Evolutionary conservation across 2,113 vertebrate species (phyloP), one percentile per base, ranked within the genome.

Genomic region (Amia ocellicauda): DNA sequence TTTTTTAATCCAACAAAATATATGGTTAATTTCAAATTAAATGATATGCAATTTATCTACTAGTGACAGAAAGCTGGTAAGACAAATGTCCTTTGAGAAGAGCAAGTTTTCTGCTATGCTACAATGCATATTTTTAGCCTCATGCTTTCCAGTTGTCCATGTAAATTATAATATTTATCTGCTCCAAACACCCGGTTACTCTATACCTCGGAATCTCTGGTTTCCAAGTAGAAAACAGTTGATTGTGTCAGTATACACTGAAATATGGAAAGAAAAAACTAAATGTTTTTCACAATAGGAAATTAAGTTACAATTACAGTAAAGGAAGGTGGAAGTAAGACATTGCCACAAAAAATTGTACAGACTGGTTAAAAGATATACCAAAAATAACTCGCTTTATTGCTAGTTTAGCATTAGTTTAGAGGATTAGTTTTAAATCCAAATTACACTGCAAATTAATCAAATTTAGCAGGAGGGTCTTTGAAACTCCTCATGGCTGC

Each of bases 1-100:
- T 47, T 45, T 52, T 56, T 14, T 16, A 27, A 51, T 28, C 28
- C 51, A 58, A 40, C 29, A 47, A 27, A 27, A 57, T 49, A 27
- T 19, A 26, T 54, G n/a, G n/a, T n/a, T n/a, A n/a, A n/a, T 26
- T 64, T 20, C 20, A 64, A 64, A 64, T 49, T 20, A 47, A 58
- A 58, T 57, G 47, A 50, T 17, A 36, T 63, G 62, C 52, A 57
- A 58, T 64, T 64, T 58, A 64, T 64, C 53, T 47, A 53, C 36
- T 7, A 28, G 20, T 36, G 31, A 23, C 63, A 64, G 63, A 58
- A 49, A 49, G 63, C 19, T 23, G 19, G 26, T 9, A 42, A 58
- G 53, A 36, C 53, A 55, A 40, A 13, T 13, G 14, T 41, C 51
- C 62, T 64, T 64, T 64, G 57, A 52, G 22, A 24, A 19, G 28